Conservation (phyloP, 2,113 vertebrate genomes). For the Thamnaconus septentrionalis region DNA sequence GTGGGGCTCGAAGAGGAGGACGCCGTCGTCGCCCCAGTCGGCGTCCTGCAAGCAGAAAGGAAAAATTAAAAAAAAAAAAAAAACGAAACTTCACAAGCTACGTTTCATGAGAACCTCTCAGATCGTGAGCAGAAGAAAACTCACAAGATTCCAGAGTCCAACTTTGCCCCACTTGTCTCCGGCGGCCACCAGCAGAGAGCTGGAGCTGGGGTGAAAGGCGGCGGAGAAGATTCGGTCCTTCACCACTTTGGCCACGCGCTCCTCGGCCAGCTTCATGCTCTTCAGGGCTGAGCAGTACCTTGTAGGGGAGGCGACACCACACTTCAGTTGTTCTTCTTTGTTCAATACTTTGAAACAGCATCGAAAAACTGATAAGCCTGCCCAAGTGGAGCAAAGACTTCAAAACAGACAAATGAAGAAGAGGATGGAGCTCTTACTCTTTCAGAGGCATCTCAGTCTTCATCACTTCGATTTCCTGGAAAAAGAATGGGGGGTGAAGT, state of each 20-base stretch:
- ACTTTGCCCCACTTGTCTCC: constrained; percentile 82
- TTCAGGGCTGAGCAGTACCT: constrained; percentile 80
- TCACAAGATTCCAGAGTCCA: constrained; percentile 88
- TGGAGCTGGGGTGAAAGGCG: constrained; percentile 84
- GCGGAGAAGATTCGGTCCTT: constrained; percentile 73
- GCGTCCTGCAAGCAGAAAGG: constrained; percentile 63
- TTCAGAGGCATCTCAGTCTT: no score
- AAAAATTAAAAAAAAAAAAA: background rate
- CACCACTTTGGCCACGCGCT: constrained; percentile 80
- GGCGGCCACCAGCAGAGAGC: constrained; percentile 80
- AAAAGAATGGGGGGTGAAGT: no score
- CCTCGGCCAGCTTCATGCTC: constrained; percentile 72
- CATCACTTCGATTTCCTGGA: no score
- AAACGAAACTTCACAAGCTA: background rate
- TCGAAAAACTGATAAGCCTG: no score
- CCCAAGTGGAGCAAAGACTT: no score
- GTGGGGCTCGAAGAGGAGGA: constrained; percentile 78
- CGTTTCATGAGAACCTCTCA: background rate
- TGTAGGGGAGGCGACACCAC: constrained; percentile 14
- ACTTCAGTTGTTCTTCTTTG: no score
- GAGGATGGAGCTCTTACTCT: no score
- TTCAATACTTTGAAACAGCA: no score
- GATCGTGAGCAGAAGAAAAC: constrained; percentile 26
- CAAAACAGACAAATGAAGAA: no score
- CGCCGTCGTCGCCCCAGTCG: constrained; percentile 67